A percentile compares a stretch with the other conserved stretches of the same genome.
These are phyloP conservation scores for Gadopsis marmoratus DNA, from an alignment of 2,797 vertebrate genomes.

Conservation along the genomic window DNA sequence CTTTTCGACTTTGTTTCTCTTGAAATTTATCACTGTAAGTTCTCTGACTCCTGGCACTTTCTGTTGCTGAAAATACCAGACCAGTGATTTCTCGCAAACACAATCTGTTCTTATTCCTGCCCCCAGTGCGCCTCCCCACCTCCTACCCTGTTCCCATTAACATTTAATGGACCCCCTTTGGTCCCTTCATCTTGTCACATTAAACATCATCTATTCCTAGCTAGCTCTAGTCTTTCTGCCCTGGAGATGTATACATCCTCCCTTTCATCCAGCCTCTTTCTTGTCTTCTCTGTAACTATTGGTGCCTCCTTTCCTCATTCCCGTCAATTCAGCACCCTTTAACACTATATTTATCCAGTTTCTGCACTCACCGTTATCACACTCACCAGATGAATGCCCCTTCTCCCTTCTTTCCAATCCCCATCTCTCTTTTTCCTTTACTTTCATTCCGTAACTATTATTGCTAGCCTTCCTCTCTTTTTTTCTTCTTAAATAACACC, in stretches of 20 bases:
- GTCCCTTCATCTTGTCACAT: constrained; percentile 70
- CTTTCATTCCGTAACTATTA: background rate
- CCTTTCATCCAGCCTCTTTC: constrained; percentile 40
- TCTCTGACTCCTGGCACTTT: constrained; percentile 58
- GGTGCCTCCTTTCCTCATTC: constrained; percentile 30
- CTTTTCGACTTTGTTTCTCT: constrained; percentile 66
- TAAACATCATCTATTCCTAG: constrained; percentile 65
- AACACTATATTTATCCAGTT: constrained; percentile 54
- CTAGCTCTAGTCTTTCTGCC: constrained; percentile 49
- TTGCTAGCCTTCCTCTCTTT: background rate
- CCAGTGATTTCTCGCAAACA: constrained; percentile 61
- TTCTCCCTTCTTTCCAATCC: constrained; percentile 15
- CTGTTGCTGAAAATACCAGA: constrained; percentile 53
- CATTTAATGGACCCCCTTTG: constrained; percentile 71
- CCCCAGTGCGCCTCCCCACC: constrained; percentile 31
- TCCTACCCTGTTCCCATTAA: constrained; percentile 60
- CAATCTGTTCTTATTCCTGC: constrained; percentile 59
- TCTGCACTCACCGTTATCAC: constrained; percentile 52
- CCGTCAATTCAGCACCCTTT: constrained; percentile 40
- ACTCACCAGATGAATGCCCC: constrained; percentile 51
- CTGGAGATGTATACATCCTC: constrained; percentile 59
- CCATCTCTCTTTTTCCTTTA: constrained; percentile 5
- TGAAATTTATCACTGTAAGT: constrained; percentile 55
- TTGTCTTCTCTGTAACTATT: constrained; percentile 38
- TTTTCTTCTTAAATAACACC: background rate